Conservation (phyloP, 1,140 invertebrate genomes). For the Leptinotarsa texana region DNA sequence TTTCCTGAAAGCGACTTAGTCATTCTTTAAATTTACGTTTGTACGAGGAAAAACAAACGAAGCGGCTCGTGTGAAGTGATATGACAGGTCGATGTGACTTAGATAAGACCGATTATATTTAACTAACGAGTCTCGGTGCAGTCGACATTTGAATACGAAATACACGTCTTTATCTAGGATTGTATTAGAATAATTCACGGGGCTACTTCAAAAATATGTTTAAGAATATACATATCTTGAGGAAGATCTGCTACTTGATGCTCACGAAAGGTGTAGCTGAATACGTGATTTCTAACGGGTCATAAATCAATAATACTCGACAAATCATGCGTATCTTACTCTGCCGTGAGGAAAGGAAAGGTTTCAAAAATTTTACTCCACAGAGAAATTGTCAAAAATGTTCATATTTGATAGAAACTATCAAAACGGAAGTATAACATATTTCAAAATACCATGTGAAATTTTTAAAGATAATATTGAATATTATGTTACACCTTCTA, state of each 20-base stretch:
- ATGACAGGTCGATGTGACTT: conserved; percentile 33
- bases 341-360: too few relatives aligned
- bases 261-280: conserved; percentile 5
- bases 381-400: too few relatives aligned
- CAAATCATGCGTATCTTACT: background rate
- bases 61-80: conserved; percentile 36
- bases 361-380: too few relatives aligned
- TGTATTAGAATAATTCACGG: conserved; percentile 1
- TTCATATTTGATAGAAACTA: too few relatives aligned
- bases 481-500: too few relatives aligned
- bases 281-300: background rate
- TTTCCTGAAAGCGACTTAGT: conserved; percentile 11
- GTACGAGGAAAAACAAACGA: conserved; percentile 15
- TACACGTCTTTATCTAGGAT: conserved; percentile 10
- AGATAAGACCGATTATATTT: conserved; percentile 35
- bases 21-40: conserved; percentile 21
- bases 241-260: conserved; percentile 7
- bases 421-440: too few relatives aligned
- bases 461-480: too few relatives aligned
- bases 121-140: conserved; percentile 33
- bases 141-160: conserved; percentile 37
- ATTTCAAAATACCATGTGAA: too few relatives aligned
- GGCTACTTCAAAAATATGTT: conserved; percentile 3
- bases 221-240: background rate
- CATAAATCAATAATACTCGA: background rate